Evolutionary conservation across 2,113 vertebrate species (phyloP), one percentile per base, ranked within the genome.

Genomic region (Willisornis vidua): DNA sequence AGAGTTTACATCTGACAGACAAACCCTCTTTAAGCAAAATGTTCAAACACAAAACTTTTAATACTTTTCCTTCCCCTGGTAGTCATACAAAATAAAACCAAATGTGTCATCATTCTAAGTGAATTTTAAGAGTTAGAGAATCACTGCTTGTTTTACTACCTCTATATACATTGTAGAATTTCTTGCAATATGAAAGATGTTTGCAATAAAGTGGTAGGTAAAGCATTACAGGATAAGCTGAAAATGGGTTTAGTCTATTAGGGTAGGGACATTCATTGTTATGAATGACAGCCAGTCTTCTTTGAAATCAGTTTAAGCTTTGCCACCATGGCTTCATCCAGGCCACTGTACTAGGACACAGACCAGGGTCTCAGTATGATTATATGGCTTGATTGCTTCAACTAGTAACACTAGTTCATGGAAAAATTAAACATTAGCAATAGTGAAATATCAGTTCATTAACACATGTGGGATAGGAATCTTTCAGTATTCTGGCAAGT

Each of bases 81-180:
- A 96, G n/a, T 28, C 59, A 85, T 79, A 70, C 31, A 94, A 95
- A 82, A 79, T 85, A 90, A 95, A 96, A 71, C 35, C 2, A 85
- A 83, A n/a, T 4, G 19, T 61, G 54, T 49, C 52, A 94, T 72
- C 78, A 74, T 88, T 94, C 51, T 82, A 78, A 93, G 35, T 57
- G 59, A 91, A 77, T 83, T 92, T 95, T 63, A 89, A 72, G 58
- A 79, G n/a, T 28, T 70, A 87, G 73, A 77, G 59, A 94, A 87
- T 80, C 51, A 75, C 66, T 63, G 39, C 66, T 91, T 35, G 51
- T 52, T 96, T 85, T 94, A 93, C 80, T 66, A 41, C 48, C 26
- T 43, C 70, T 59, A 54, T 68, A 83, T 25, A 79, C 45, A 45
- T 37, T 72, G 35, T 79, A 84, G 54, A 93, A 79, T 68, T 94